phyloP scores from a whole-genome alignment of 2,113 vertebrate species.

The Neolamprologus variostigma region DNA sequence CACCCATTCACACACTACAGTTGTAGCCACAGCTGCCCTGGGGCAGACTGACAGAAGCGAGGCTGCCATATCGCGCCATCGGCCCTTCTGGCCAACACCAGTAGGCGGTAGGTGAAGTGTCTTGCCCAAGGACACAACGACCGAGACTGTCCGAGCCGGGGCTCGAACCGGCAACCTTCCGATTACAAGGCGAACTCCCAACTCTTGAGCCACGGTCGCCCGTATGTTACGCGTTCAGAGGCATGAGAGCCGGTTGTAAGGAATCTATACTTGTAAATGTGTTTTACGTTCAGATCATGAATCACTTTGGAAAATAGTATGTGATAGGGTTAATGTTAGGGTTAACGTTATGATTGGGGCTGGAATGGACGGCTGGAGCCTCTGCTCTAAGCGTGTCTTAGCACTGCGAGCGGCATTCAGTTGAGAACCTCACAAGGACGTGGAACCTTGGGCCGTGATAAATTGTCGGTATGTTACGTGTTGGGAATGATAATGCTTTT shows the following conservation, averaged over 20 bases:
- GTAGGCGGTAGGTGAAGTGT: no score
- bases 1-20: no score
- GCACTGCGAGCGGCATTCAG: not conserved
- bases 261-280: not conserved
- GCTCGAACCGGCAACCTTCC: no score
- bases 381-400: not conserved
- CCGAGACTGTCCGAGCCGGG: no score
- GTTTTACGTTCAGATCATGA: not conserved
- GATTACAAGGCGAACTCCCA: no score
- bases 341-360: fast-evolving
- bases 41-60: no score
- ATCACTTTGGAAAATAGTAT: not conserved
- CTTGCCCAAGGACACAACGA: no score
- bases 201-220: no score
- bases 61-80: no score
- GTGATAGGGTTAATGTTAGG: not conserved
- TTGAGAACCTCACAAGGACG: not conserved
- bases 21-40: no score
- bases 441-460: not conserved
- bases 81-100: no score
- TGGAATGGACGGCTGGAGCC: not conserved
- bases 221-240: not conserved
- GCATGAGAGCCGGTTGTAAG: not conserved
- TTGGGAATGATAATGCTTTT: not conserved
- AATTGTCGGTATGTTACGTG: not conserved